Conservation (phyloP, 92 coral and sea anemone genomes). For the Porites rus region DNA sequence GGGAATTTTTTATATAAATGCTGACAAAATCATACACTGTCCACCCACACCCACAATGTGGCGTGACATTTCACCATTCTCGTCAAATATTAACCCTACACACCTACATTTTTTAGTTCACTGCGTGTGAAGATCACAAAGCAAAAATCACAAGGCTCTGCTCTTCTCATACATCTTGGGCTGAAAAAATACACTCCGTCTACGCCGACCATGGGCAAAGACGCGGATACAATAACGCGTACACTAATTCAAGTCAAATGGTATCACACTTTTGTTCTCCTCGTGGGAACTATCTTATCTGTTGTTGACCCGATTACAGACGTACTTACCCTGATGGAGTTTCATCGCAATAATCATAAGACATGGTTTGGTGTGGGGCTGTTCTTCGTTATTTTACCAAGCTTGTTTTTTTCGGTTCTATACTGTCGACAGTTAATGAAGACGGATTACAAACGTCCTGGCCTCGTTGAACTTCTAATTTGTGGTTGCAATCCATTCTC, state of each 20-base stretch:
- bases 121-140: too few species aligned
- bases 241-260: slow-evolving; percentile 12
- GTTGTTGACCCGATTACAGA: slow-evolving; percentile 36
- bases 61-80: too few species aligned
- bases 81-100: too few species aligned
- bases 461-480: neutral
- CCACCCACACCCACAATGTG: too few species aligned
- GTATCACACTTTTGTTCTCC: slow-evolving; percentile 19
- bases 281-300: slow-evolving; percentile 17
- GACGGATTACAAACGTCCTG: neutral
- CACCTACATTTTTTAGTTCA: too few species aligned
- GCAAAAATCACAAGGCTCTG: too few species aligned
- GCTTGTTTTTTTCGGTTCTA: neutral
- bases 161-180: too few species aligned
- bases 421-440: too few species aligned
- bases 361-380: slow-evolving; percentile 20
- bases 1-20: too few species aligned
- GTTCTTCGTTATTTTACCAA: slow-evolving; percentile 7
- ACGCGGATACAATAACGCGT: neutral
- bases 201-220: neutral
- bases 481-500: slow-evolving; percentile 30
- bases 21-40: too few species aligned
- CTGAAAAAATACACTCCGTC: too few species aligned
- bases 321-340: slow-evolving; percentile 14
- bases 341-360: slow-evolving; percentile 12